A percentile compares a stretch with the other conserved stretches of the same genome.
Evolutionary conservation across 2,113 vertebrate genomes (phyloP).

Genomic region (Clarias gariepinus): DNA sequence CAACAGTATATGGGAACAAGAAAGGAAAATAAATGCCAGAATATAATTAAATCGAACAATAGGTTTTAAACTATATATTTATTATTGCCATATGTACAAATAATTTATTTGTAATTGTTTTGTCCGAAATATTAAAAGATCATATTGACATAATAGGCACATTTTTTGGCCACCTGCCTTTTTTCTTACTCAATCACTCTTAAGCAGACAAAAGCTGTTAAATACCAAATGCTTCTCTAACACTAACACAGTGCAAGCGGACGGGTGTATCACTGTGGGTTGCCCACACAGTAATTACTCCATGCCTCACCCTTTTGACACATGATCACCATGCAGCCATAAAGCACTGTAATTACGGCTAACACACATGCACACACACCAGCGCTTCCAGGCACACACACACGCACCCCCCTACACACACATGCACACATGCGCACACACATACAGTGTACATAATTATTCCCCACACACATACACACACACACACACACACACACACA

Average conservation of each 20-base stretch:
- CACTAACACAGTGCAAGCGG: conserved; percentile 46
- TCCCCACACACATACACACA: conserved; percentile 20
- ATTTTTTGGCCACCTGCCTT: conserved; percentile 47
- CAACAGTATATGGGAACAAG: no score
- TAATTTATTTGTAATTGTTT: neutral
- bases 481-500: conserved; percentile 24
- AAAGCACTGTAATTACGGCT: conserved; percentile 58
- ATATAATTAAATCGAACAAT: no score
- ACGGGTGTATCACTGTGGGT: conserved; percentile 43
- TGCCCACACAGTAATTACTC: conserved; percentile 57
- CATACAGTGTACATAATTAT: conserved; percentile 24
- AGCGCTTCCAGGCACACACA: conserved; percentile 39
- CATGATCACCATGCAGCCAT: conserved; percentile 56
- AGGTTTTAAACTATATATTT: neutral
- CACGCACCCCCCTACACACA: conserved; percentile 10
- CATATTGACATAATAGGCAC: neutral
- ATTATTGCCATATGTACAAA: neutral
- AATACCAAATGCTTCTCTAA: conserved; percentile 30
- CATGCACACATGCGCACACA: conserved; percentile 27
- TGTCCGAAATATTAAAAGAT: neutral
- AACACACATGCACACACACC: conserved; percentile 36
- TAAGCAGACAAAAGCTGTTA: conserved; percentile 46
- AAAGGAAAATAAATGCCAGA: no score
- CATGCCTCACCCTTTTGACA: conserved; percentile 55
- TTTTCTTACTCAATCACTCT: conserved; percentile 3